Base-by-base conservation (phyloP, 2,113 vertebrate species). In the Menidia beryllina region DNA sequence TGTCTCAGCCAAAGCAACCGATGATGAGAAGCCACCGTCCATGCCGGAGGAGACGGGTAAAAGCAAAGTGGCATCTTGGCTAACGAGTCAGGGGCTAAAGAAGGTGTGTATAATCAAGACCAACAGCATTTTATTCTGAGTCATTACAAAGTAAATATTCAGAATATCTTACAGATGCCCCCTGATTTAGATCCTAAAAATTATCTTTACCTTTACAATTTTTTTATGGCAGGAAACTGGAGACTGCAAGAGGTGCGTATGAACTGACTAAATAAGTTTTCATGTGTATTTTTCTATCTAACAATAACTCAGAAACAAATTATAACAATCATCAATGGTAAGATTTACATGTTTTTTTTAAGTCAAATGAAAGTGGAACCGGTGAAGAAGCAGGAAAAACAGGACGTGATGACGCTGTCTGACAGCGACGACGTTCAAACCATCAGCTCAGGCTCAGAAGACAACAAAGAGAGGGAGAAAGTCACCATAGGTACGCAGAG, bases 401-500 rank as follows among this genome's bases (percentile, higher is more conserved):
- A 96, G 95, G 97, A 98, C 0, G 94, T 99, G 75, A 93, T 98
- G 92, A 98, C 95, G 0, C 86, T 99, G 12, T 97, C 96, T 0
- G 97, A 98, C 91, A 99, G 97, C 2, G 97, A 99, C 0, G 97
- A 99, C 63, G 95, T 99, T 87, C 97, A 99, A 87, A 98, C 97
- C 77, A 99, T 99, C 75, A 98, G 97, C 65, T 99, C 97, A 0
- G 97, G 97, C 36, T 98, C 97, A 0, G 96, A 98, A 1, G 95
- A 95, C 59, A 95, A 93, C 53, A 96, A 96, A 4, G 95, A 95
- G 69, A 95, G 92, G 83, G 96, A 94, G 67, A 93, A 90, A 48
- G 72, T 64, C 12, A 49, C 59, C 2, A 62, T 67, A 34, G 88
- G 90, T 91, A 45, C 61, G 23, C 20, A 24, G 2, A 51, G 90